Base-by-base conservation (phyloP, 2,113 vertebrate genomes). In the Podarcis muralis region DNA sequence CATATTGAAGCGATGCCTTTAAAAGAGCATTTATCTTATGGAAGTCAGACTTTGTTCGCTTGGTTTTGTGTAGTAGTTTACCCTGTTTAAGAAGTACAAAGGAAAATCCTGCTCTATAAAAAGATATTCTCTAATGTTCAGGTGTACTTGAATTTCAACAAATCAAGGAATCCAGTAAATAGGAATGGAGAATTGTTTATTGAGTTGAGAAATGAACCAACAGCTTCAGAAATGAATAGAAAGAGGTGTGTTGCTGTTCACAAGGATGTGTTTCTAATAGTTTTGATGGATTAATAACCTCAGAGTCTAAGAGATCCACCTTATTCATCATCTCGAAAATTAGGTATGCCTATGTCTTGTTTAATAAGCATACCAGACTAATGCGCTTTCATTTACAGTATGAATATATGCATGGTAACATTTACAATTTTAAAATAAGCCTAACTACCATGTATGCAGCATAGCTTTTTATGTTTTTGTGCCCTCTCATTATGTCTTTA, bases 401-500 rank as follows among this genome's bases (percentile, higher is more conserved):
- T 22, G n/a, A 85, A 86, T 76, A 86, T 11, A 74, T 75, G 83
- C 83, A n/a, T 87, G 32, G 16, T 32, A 93, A 74, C 1, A 9
- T 0, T 88, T 11, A 22, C 35, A 83, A 43, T 68, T 88, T 74
- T 3, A 16, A 87, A 81, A 90, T 12, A 84, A 11, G 30, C 4
- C 6, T 78, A 69, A 37, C 40, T 77, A 53, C 48, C 48, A 11
- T 53, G 59, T 11, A 35, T 85, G 40, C 6, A 89, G 22, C 84
- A 3, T 69, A 81, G 43, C 8, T 57, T 68, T 90, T 94, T n/a
- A 72, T 32, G 81, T 86, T 83, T 30, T 84, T 93, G 83, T 88
- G 72, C 65, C 87, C 81, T 86, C 57, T 81, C 59, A 88, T 86
- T 90, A 85, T n/a, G 5, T 91, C 93, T 87, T 85, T 85, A 91